Evolutionary conservation across 2,797 vertebrate genomes (phyloP), one percentile per base, ranked within the genome.

Genomic region (Cottoperca gobio): DNA sequence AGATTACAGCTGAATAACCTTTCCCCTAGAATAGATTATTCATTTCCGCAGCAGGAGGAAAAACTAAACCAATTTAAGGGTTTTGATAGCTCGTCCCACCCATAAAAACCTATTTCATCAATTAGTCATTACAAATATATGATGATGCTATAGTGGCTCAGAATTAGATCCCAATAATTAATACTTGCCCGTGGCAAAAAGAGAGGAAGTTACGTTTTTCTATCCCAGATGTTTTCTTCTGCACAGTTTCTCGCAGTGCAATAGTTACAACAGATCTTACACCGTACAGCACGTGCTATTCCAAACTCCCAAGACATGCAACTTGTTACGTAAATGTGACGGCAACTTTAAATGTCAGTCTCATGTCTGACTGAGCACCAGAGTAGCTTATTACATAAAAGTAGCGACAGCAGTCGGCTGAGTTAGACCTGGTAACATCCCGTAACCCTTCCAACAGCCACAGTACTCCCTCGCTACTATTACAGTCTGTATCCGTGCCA

Each of bases 11-110:
- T 17, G 35, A 68, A 42, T 28, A 49, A 48, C 28, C 0, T 31
- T 67, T 80, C 39, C 16, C 24, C 31, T 11, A n/a, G 28, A 31
- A 43, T 4, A 61, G 39, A 73, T 73, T 26, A 64, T 64, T 54
- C 19, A 19, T 21, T 9, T 50, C 13, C n/a, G 58, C 2, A 6
- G 69, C 24, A 53, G 33, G 2, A 33, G 1, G 2, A 9, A 46
- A 48, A 57, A 60, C 8, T 0, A 40, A 16, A 65, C 14, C 43
- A 63, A 43, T 43, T 23, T 12, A 58, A n/a, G 14, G 16, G 17
- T 14, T 53, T 48, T 17, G 7, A 49, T 24, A 37, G 35, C 23
- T 43, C 2, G 0, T 61, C 31, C 31, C 23, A 16, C 33, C 17
- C 59, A 65, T 10, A 50, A 42, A 73, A 31, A 50, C 42, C 23